Evolutionary conservation across 1,140 invertebrate species (phyloP), one percentile per base, ranked within the genome.

Genomic region (Stenopsyche tienmushanensis): DNA sequence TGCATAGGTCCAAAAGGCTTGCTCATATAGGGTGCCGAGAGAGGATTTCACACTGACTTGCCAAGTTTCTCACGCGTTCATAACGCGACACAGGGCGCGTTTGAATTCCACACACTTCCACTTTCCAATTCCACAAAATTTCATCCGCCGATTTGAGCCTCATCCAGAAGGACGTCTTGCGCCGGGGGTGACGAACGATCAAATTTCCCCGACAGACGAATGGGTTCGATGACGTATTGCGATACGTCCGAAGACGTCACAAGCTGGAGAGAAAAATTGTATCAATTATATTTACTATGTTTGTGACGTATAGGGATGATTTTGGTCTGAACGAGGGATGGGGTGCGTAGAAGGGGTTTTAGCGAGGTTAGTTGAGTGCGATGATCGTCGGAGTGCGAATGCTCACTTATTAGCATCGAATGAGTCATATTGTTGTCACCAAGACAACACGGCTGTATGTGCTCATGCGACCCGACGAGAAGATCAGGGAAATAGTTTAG

Each of bases 1-100:
- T 47, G 44, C 44, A 47, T 20, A 47, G 18, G 44, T 47, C 44
- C 44, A 47, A 47, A 47, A 47, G 44, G 44, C 44, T 47, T 20
- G 18, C 44, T 47, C 44, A 47, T 34, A 34, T 34, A 53, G 64
- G 49, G 45, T 44, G 65, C n/a, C 47, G 44, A 59, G 47, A 69
- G 67, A 57, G 68, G 68, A 66, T 70, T 70, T 70, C 62, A 66
- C 68, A 66, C 59, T 70, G 68, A 70, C 68, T 70, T 70, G 64
- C 54, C 64, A 24, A 39, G 17, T 45, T 64, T 60, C 59, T 70
- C 68, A 70, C 64, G 68, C 64, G 68, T 64, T 42, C 54, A 62
- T 70, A 70, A 70, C 57, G 15, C 55, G 68, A 66, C 64, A 66
- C 68, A 66, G 68, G 64, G 52, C 64, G 68, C 64, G 68, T 70